phyloP scores from a whole-genome alignment of 2,797 vertebrate species.

The Macroramphosus scolopax region DNA sequence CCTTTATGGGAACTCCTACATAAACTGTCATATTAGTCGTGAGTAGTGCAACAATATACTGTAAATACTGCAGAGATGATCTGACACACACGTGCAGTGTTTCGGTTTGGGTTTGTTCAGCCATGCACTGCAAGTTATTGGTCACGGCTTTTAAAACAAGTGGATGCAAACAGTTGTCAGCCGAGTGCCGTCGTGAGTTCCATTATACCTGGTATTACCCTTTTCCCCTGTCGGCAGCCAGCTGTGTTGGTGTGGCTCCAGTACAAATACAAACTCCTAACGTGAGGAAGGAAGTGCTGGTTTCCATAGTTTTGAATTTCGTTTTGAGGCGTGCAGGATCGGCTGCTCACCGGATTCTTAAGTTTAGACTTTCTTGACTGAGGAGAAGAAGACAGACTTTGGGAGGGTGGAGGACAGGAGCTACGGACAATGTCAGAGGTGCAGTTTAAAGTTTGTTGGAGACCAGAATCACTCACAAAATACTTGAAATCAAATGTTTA shows the following conservation, averaged over 20 bases:
- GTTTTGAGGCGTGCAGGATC: slow-evolving; percentile 35
- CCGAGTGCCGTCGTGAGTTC: too few relatives aligned
- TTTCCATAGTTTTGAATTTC: slow-evolving; percentile 30
- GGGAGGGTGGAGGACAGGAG: slow-evolving; percentile 12
- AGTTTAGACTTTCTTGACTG: slow-evolving; percentile 36
- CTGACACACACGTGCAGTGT: slow-evolving; percentile 29
- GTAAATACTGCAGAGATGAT: neutral
- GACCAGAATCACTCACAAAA: slow-evolving; percentile 20
- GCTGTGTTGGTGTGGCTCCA: slow-evolving; percentile 62
- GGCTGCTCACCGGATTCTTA: slow-evolving; percentile 29
- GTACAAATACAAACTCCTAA: slow-evolving; percentile 50
- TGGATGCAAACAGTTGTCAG: slow-evolving; percentile 50
- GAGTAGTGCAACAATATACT: neutral
- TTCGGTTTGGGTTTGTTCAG: slow-evolving; percentile 38
- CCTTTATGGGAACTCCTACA: too few relatives aligned
- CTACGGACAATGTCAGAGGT: slow-evolving; percentile 19
- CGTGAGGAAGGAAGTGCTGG: slow-evolving; percentile 27
- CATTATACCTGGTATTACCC: slow-evolving; percentile 38
- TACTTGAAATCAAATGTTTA: neutral
- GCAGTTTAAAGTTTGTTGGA: slow-evolving; percentile 3
- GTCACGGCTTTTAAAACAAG: slow-evolving; percentile 55
- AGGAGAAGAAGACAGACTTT: slow-evolving; percentile 27
- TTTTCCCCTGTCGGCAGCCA: slow-evolving; percentile 50
- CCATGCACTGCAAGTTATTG: slow-evolving; percentile 34
- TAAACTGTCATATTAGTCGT: too few relatives aligned